Evolutionary conservation across 2,113 vertebrate genomes (phyloP).

Genomic region (Xyrauchen texanus): DNA sequence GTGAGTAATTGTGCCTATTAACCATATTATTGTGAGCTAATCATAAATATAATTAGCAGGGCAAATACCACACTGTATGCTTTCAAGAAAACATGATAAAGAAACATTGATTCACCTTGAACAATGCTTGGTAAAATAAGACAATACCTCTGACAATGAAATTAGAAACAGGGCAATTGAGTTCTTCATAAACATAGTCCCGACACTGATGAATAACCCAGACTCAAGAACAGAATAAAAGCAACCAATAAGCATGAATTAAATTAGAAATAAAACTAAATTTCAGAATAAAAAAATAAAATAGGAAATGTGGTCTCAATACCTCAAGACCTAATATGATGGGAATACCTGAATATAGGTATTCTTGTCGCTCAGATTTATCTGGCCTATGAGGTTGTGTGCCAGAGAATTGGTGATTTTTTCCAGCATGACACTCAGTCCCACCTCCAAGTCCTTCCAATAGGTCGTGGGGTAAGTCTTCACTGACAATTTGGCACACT

Average conservation of each 20-base stretch:
- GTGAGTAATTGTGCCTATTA: not conserved
- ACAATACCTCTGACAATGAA: not conserved
- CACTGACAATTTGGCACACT: no score
- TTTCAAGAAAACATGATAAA: not conserved
- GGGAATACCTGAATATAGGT: not conserved
- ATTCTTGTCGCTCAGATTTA: no score
- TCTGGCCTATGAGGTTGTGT: no score
- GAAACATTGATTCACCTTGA: not conserved
- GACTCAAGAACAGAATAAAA: slow-evolving; percentile 6
- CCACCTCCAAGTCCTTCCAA: no score
- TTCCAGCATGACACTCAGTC: no score
- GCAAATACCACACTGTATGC: not conserved
- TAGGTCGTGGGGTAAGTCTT: no score
- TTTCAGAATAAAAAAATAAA: not conserved
- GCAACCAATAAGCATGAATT: not conserved
- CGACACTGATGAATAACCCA: not conserved
- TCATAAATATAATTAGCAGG: not conserved
- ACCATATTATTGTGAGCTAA: not conserved
- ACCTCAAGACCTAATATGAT: not conserved
- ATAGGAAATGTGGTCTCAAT: not conserved
- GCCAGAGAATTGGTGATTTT: no score
- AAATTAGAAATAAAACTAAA: not conserved
- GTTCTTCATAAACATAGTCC: not conserved
- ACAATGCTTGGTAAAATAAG: not conserved
- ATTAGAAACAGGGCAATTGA: not conserved